phyloP scores from a whole-genome alignment of 1,140 invertebrate species.

The Drosophila oshimai region DNA sequence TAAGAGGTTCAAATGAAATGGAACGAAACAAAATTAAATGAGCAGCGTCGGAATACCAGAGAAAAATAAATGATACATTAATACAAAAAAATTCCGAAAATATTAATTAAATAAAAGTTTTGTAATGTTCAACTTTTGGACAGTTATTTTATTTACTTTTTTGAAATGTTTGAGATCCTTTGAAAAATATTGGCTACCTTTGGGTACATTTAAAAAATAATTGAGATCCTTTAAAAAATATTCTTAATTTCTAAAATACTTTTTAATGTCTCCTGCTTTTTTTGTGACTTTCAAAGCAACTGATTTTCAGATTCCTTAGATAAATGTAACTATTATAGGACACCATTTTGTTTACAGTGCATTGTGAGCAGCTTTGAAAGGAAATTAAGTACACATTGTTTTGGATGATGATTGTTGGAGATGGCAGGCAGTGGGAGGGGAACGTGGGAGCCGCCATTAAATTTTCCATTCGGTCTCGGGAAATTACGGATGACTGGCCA shows the following conservation, averaged over 20 bases:
- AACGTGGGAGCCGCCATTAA: conserved; percentile 4
- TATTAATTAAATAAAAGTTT: background rate
- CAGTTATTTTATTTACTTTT: background rate
- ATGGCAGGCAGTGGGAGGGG: background rate
- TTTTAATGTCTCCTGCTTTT: background rate
- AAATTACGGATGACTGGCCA: conserved; percentile 57
- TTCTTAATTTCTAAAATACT: no score
- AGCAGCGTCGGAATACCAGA: no score
- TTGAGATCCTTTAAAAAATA: no score
- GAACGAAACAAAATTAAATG: conserved; percentile 56
- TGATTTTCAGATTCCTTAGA: no score
- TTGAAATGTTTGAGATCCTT: no score
- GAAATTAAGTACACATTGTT: conserved; percentile 68
- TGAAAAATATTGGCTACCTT: no score
- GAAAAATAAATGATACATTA: background rate
- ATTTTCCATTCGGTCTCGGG: conserved; percentile 56
- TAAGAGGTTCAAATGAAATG: conserved; percentile 62
- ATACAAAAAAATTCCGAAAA: background rate
- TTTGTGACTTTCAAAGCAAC: no score
- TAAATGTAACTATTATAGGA: no score
- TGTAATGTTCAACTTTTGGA: background rate
- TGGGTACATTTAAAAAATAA: no score
- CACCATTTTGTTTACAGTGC: no score
- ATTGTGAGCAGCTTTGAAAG: conserved; percentile 14
- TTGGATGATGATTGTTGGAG: conserved; percentile 25